phyloP scores from a whole-genome alignment of 2,888 invertebrate species.

The Drosophila setosimentum region DNA sequence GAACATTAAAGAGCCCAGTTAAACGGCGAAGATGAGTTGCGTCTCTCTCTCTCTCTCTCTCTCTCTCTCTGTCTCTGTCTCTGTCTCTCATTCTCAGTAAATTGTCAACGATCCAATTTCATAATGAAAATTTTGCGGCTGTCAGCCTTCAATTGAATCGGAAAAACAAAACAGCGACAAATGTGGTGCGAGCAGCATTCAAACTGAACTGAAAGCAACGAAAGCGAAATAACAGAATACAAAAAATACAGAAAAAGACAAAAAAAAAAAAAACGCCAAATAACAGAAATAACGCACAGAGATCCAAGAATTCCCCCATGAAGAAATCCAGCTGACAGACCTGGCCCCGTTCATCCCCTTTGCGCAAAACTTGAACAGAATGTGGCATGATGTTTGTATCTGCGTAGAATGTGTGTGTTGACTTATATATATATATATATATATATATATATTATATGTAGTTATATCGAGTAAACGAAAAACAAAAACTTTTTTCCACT shows the following conservation, averaged over 20 bases:
- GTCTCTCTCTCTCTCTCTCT: neutral
- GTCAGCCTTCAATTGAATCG: conserved; percentile 76
- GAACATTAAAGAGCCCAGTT: conserved; percentile 17
- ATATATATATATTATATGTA: conserved; percentile 50
- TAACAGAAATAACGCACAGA: conserved; percentile 58
- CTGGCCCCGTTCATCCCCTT: conserved; percentile 24
- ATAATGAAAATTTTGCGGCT: conserved; percentile 83
- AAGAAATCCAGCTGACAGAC: conserved; percentile 75
- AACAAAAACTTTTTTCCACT: conserved; percentile 83
- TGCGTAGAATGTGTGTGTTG: conserved; percentile 5
- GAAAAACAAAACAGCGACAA: conserved; percentile 63
- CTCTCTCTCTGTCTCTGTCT: neutral
- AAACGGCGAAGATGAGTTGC: conserved; percentile 3
- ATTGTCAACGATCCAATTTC: conserved; percentile 85
- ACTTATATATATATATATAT: conserved; percentile 19
- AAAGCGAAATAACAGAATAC: conserved; percentile 30
- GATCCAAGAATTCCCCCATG: conserved; percentile 64
- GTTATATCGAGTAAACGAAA: conserved; percentile 76
- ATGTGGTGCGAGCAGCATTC: conserved; percentile 30
- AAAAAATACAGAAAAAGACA: conserved; percentile 17
- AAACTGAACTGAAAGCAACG: conserved; percentile 31
- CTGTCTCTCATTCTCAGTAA: conserved; percentile 48
- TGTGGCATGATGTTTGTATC: conserved; percentile 57
- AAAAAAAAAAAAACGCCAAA: conserved; percentile 33
- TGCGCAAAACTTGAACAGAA: conserved; percentile 52